A percentile compares a stretch with the other conserved stretches of the same genome.
Evolutionary conservation across 2,797 vertebrate species (phyloP).

Genomic region (Pipistrellus pipistrellus): DNA sequence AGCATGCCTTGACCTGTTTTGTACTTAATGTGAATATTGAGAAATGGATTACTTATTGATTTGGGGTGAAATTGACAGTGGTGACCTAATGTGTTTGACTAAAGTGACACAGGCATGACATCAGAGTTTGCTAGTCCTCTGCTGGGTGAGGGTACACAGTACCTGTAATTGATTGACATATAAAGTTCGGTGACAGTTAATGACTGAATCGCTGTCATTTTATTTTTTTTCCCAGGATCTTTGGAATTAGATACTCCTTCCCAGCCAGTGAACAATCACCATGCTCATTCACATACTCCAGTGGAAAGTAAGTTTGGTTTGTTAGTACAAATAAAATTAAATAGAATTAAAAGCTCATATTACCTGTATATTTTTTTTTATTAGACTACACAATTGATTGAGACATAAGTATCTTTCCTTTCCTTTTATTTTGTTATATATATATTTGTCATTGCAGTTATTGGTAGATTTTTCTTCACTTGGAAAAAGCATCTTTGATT

Average conservation of each 20-base stretch:
- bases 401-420: background rate
- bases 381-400: background rate
- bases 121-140: constrained; percentile 26
- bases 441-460: constrained; percentile 28
- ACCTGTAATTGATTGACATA: background rate
- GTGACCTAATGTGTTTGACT: background rate
- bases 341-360: constrained; percentile 30
- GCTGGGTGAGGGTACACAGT: background rate
- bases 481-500: background rate
- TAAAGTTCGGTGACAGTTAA: constrained; percentile 39
- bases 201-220: constrained; percentile 13
- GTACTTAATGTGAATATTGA: background rate
- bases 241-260: constrained; percentile 98
- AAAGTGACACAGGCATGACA: background rate
- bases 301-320: constrained; percentile 94
- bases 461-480: constrained; percentile 23
- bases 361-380: background rate
- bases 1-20: constrained; percentile 31
- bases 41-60: background rate
- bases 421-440: constrained; percentile 15
- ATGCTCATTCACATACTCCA: constrained; percentile 95
- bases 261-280: constrained; percentile 99
- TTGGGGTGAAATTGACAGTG: background rate
- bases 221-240: constrained; percentile 90
- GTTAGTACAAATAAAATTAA: constrained; percentile 27